Evolutionary conservation across 1,140 invertebrate genomes (phyloP).

Genomic region (Cydia amplana): DNA sequence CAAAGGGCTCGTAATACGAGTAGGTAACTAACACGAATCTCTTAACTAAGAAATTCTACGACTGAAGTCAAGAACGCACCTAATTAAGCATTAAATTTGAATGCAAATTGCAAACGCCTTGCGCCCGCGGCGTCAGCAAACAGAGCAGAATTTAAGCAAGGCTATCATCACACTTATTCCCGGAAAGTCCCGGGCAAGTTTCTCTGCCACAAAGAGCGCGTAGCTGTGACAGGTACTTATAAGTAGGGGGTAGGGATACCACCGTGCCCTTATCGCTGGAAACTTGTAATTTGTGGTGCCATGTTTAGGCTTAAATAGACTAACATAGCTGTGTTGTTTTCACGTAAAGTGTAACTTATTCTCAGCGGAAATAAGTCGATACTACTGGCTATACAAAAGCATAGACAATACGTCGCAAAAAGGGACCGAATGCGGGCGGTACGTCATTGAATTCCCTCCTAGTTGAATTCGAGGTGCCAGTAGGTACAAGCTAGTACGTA

Average conservation of each 20-base stretch:
- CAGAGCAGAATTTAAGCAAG: slow-evolving; percentile 35
- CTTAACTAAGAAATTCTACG: neutral
- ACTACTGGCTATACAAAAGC: too few species aligned
- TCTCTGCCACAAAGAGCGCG: slow-evolving; percentile 48
- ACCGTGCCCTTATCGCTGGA: slow-evolving; percentile 42
- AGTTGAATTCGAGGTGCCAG: too few species aligned
- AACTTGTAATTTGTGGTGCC: slow-evolving; percentile 15
- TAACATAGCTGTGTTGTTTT: neutral
- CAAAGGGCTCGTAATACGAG: too few species aligned
- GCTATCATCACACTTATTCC: slow-evolving; percentile 43
- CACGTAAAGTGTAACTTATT: neutral
- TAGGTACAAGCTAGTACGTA: too few species aligned
- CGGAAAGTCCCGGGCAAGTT: slow-evolving; percentile 52
- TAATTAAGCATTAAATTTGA: slow-evolving; percentile 11
- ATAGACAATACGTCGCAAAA: too few species aligned
- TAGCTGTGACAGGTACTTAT: slow-evolving; percentile 54
- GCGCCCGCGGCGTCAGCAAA: slow-evolving; percentile 38
- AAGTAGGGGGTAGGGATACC: slow-evolving; percentile 42
- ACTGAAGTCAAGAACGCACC: neutral
- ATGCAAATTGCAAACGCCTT: slow-evolving; percentile 24
- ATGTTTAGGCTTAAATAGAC: neutral
- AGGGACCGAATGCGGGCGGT: too few species aligned
- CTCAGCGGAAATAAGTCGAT: too few species aligned
- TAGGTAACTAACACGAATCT: neutral
- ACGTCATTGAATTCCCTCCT: too few species aligned